A percentile compares a stretch with the other conserved stretches of the same genome.
phyloP scores from a whole-genome alignment of 2,113 vertebrate genomes.

The Mellivora capensis region DNA sequence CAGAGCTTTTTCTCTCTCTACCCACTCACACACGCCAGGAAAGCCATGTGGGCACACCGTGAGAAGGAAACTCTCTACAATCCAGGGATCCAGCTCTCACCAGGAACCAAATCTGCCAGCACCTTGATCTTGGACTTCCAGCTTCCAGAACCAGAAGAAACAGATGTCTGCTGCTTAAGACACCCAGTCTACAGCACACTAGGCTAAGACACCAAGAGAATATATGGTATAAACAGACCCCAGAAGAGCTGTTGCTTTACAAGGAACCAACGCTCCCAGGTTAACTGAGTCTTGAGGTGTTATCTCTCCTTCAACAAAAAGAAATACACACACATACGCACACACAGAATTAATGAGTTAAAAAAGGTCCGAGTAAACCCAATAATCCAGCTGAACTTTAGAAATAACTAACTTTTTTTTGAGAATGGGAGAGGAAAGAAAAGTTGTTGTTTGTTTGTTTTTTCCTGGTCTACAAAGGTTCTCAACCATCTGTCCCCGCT shows the following conservation, averaged over 20 bases:
- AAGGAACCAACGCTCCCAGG: conserved; percentile 47
- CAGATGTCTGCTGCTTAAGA: neutral
- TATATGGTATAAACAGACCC: neutral
- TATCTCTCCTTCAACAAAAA: neutral
- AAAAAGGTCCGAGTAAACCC: neutral
- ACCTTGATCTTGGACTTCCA: neutral
- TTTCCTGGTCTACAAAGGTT: neutral
- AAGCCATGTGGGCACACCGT: neutral
- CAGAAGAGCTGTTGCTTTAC: neutral
- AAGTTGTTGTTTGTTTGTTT: neutral
- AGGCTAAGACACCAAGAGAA: neutral
- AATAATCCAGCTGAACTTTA: neutral
- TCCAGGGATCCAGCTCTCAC: neutral
- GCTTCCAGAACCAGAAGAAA: neutral
- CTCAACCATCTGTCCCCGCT: neutral
- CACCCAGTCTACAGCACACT: neutral
- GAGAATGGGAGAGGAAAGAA: neutral
- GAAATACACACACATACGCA: neutral
- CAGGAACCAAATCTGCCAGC: neutral
- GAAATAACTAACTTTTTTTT: neutral
- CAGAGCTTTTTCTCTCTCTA: neutral
- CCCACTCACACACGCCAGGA: neutral
- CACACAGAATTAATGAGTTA: neutral
- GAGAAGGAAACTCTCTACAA: neutral
- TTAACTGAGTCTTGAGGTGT: neutral